A percentile compares a stretch with the other conserved stretches of the same genome.
Evolutionary conservation across 2,113 vertebrate species (phyloP).

Genomic region (Symphodus melops): DNA sequence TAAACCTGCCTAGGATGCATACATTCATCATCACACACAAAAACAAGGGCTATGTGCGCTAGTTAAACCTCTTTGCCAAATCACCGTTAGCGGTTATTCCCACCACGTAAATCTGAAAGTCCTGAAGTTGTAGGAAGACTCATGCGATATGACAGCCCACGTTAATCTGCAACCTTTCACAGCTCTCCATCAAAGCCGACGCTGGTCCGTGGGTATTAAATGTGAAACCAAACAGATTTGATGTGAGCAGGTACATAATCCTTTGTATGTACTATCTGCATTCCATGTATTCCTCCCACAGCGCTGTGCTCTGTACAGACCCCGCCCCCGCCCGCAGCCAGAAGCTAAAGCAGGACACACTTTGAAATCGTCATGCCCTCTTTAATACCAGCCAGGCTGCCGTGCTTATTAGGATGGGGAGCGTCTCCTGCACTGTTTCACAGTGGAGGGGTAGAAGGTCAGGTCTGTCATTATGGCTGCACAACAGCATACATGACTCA

Average conservation of each 20-base stretch:
- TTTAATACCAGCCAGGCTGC: conserved; percentile 66
- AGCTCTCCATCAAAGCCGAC: conserved; percentile 59
- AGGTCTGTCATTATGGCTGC: conserved; percentile 64
- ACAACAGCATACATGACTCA: conserved; percentile 49
- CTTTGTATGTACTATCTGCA: conserved; percentile 75
- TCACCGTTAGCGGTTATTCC: conserved; percentile 33
- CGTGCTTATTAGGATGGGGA: conserved; percentile 69
- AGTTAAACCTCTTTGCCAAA: conserved; percentile 28
- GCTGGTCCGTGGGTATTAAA: conserved; percentile 57
- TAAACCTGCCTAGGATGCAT: conserved; percentile 13
- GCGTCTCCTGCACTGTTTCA: conserved; percentile 61
- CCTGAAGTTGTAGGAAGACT: conserved; percentile 36
- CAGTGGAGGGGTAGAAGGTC: conserved; percentile 75
- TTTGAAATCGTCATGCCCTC: conserved; percentile 66
- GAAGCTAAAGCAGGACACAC: conserved; percentile 61
- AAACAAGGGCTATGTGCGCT: conserved; percentile 4
- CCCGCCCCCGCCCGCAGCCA: conserved; percentile 48
- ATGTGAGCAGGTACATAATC: conserved; percentile 71
- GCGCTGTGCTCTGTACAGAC: conserved; percentile 56
- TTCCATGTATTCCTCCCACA: conserved; percentile 67
- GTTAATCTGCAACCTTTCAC: conserved; percentile 67
- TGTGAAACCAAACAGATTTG: conserved; percentile 57
- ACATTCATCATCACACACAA: conserved; percentile 8
- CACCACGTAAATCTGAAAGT: conserved; percentile 32
- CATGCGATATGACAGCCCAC: conserved; percentile 24